Evolutionary conservation across 2,888 invertebrate species (phyloP).

Genomic region (Baccha elongata): DNA sequence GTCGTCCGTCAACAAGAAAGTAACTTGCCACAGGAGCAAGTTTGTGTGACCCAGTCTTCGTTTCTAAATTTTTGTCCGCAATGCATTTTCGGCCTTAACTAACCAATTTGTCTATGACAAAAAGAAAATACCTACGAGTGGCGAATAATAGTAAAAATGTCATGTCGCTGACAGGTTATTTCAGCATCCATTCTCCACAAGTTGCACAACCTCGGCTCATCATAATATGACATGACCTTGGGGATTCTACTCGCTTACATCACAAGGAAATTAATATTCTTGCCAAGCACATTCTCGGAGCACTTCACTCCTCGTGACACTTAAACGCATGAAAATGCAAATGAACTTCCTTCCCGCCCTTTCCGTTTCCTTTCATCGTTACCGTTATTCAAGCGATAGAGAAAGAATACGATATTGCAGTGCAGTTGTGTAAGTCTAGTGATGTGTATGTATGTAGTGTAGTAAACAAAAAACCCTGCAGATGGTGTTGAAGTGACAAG

Average conservation of each 20-base stretch:
- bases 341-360: constrained; percentile 28
- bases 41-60: too few relatives aligned
- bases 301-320: constrained; percentile 26
- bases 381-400: not conserved
- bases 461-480: not conserved
- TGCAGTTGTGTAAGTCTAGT: not conserved
- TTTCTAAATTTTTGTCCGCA: too few relatives aligned
- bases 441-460: not conserved
- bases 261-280: constrained; percentile 61
- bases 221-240: constrained; percentile 50
- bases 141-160: constrained; percentile 8
- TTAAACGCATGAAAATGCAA: constrained; percentile 62
- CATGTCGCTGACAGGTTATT: constrained; percentile 30
- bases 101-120: not conserved
- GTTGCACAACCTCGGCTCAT: not conserved
- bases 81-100: not conserved
- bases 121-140: constrained; percentile 1
- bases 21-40: too few relatives aligned
- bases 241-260: constrained; percentile 31
- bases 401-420: not conserved
- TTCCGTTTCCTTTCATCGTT: constrained; percentile 4
- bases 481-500: constrained; percentile 11
- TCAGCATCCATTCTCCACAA: constrained; percentile 2
- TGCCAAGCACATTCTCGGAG: constrained; percentile 29
- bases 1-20: too few relatives aligned